Evolutionary conservation across 2,113 vertebrate species (phyloP).

Genomic region (Sorex fumeus): DNA sequence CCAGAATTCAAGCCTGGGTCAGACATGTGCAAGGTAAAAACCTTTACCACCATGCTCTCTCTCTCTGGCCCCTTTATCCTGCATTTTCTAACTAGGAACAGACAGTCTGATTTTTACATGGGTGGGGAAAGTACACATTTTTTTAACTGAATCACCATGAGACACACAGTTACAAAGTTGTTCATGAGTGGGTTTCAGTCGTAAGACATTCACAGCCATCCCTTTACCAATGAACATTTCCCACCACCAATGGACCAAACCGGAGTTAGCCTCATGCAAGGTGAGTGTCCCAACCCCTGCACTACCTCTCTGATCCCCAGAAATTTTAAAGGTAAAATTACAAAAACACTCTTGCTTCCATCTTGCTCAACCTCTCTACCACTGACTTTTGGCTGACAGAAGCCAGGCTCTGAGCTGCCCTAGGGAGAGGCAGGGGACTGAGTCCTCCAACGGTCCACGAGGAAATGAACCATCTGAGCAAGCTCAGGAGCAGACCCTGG

Average conservation of each 20-base stretch:
- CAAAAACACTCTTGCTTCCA: neutral
- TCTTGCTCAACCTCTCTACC: neutral
- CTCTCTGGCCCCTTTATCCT: neutral
- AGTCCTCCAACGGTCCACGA: neutral
- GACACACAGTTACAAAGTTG: no score
- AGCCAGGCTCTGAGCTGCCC: neutral
- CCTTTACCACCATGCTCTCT: no score
- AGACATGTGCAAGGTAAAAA: no score
- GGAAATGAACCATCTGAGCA: neutral
- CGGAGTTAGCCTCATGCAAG: no score
- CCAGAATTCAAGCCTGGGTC: no score
- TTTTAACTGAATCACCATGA: no score
- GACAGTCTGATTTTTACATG: neutral
- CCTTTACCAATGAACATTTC: no score
- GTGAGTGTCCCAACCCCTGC: no score
- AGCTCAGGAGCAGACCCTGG: neutral
- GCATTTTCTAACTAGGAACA: conserved; percentile 37
- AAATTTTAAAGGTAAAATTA: neutral
- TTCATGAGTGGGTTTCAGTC: no score
- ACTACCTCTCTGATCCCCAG: no score
- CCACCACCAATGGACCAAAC: neutral
- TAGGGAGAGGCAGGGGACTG: neutral
- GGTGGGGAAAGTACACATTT: neutral
- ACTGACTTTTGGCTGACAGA: neutral
- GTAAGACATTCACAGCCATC: no score